Percentiles rank a stretch among this genome's conserved stretches.
Evolutionary conservation across 2,888 invertebrate genomes (phyloP).

Genomic region (Ethmia dodecea): DNA sequence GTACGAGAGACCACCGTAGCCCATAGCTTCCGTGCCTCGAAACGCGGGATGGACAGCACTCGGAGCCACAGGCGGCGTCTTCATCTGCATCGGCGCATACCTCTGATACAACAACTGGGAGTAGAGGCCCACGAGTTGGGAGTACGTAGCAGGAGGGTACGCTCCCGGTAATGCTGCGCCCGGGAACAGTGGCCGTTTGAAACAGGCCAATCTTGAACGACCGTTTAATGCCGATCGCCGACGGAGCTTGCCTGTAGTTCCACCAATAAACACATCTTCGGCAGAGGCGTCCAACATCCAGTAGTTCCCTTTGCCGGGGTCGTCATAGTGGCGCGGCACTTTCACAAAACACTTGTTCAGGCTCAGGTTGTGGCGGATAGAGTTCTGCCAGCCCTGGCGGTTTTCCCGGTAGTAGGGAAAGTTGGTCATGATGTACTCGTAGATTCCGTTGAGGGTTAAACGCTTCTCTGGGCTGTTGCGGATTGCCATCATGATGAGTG

Average conservation of each 20-base stretch:
- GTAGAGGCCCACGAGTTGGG: conserved; percentile 76
- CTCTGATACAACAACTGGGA: conserved; percentile 82
- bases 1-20: conserved; percentile 61
- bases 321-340: conserved; percentile 98
- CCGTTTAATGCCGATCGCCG: conserved; percentile 94
- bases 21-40: conserved; percentile 56
- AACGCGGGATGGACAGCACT: conserved; percentile 75
- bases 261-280: conserved; percentile 99
- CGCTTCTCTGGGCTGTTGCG: conserved; percentile 95
- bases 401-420: conserved; percentile 99
- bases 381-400: conserved; percentile 99
- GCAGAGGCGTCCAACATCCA: conserved; percentile 99
- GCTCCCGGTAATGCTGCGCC: conserved; percentile 77
- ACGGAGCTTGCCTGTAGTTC: conserved; percentile 95
- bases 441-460: conserved; percentile 96
- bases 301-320: conserved; percentile 99
- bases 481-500: conserved; percentile 99
- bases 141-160: conserved; percentile 77
- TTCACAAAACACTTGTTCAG: conserved; percentile 99
- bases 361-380: conserved; percentile 97
- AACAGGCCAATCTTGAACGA: conserved; percentile 91
- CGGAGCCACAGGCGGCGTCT: conserved; percentile 67
- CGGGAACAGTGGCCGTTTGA: conserved; percentile 86
- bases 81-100: conserved; percentile 79
- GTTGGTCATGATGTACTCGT: conserved; percentile 98